Conservation (phyloP, 1,140 invertebrate species). For the Neodiprion pinetum region DNA sequence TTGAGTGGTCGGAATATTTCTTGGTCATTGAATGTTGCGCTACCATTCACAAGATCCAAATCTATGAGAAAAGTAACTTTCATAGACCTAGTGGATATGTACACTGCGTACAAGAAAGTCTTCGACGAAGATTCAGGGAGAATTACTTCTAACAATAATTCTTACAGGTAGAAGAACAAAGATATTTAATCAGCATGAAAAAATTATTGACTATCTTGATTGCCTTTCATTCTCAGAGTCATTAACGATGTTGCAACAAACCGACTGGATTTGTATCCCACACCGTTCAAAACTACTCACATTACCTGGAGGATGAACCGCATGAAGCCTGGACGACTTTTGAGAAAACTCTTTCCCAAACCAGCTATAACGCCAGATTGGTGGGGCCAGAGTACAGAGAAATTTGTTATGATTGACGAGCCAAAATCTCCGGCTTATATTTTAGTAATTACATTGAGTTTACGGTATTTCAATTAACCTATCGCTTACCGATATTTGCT, state of each 20-base stretch:
- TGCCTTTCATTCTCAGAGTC: conserved; percentile 44
- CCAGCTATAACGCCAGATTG: conserved; percentile 67
- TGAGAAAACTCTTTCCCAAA: conserved; percentile 71
- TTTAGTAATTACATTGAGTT: conserved; percentile 57
- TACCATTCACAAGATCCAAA: conserved; percentile 48
- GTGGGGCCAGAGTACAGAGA: conserved; percentile 73
- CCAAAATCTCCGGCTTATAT: conserved; percentile 64
- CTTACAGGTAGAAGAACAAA: conserved; percentile 33
- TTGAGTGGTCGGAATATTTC: conserved; percentile 53
- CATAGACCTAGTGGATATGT: conserved; percentile 57
- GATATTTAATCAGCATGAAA: conserved; percentile 20
- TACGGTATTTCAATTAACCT: conserved; percentile 5
- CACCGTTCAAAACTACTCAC: conserved; percentile 46
- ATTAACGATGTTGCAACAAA: conserved; percentile 46
- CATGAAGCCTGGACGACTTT: conserved; percentile 68
- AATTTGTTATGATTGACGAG: conserved; percentile 76
- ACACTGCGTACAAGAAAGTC: conserved; percentile 54
- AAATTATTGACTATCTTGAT: conserved; percentile 15
- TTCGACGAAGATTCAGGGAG: conserved; percentile 65
- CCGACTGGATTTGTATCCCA: conserved; percentile 39
- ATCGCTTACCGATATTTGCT: conserved; percentile 10
- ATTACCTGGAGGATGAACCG: conserved; percentile 74
- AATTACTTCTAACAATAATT: conserved; percentile 62
- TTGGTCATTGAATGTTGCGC: conserved; percentile 47
- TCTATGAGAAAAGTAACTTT: conserved; percentile 39